Percentiles rank a stretch among this genome's conserved stretches.
Evolutionary conservation across 2,113 vertebrate genomes (phyloP).

Genomic region (Aspiorhynchus laticeps): DNA sequence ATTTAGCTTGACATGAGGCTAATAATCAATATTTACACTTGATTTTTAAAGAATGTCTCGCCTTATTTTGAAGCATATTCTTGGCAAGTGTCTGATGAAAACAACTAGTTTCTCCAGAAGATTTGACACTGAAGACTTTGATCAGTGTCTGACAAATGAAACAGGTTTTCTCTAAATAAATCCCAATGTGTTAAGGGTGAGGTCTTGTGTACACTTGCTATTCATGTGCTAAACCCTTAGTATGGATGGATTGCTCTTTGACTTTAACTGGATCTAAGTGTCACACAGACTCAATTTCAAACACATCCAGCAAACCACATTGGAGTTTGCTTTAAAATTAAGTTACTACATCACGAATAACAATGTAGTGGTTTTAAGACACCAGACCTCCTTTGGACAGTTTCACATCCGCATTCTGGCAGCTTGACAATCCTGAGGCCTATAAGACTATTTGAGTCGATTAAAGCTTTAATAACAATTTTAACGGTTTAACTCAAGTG

Average conservation of each 20-base stretch:
- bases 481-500: not conserved
- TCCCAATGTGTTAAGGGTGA: not conserved
- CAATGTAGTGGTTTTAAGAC: not conserved
- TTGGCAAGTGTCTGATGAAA: too few species aligned
- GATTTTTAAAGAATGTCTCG: not conserved
- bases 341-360: not conserved
- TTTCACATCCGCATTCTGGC: not conserved
- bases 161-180: not conserved
- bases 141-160: not conserved
- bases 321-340: not conserved
- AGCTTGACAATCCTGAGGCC: not conserved
- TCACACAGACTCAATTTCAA: not conserved
- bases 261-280: not conserved
- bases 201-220: not conserved
- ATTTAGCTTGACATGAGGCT: not conserved
- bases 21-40: not conserved
- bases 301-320: not conserved
- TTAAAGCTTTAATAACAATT: not conserved
- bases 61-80: not conserved
- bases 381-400: not conserved
- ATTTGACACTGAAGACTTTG: not conserved
- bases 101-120: not conserved
- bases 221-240: not conserved
- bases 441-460: not conserved
- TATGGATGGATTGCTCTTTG: not conserved